These are phyloP conservation scores for Sturnira hondurensis DNA, from an alignment of 2,113 vertebrate species.

Conservation along the genomic window DNA sequence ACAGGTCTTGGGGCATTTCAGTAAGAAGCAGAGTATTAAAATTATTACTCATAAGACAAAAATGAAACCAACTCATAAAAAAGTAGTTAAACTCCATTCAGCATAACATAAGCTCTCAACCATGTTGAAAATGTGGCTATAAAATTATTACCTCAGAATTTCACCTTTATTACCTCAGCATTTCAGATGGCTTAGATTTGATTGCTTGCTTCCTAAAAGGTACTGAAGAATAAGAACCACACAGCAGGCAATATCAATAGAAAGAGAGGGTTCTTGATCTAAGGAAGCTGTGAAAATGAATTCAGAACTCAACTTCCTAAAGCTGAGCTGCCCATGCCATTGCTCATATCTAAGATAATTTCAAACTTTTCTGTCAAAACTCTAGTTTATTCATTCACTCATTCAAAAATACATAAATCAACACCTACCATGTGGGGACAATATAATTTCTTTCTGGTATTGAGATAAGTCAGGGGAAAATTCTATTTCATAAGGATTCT, in stretches of 20 bases:
- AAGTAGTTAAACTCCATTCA: background rate
- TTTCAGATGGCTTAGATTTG: background rate
- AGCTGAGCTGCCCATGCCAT: background rate
- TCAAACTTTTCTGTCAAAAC: conserved; percentile 12
- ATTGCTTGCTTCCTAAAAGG: background rate
- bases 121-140: background rate
- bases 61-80: background rate
- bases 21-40: background rate
- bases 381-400: background rate
- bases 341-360: background rate
- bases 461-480: background rate
- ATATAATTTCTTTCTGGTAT: background rate
- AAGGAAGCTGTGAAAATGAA: background rate
- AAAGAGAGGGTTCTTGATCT: background rate
- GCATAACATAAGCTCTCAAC: background rate
- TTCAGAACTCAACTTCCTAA: background rate
- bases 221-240: background rate
- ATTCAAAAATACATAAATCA: background rate
- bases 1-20: background rate
- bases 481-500: conserved; percentile 27
- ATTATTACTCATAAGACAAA: background rate
- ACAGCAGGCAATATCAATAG: background rate
- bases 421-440: background rate
- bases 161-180: background rate
- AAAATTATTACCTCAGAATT: background rate